Evolutionary conservation across 1,140 invertebrate species (phyloP).

Genomic region (Drosophila seguyi): DNA sequence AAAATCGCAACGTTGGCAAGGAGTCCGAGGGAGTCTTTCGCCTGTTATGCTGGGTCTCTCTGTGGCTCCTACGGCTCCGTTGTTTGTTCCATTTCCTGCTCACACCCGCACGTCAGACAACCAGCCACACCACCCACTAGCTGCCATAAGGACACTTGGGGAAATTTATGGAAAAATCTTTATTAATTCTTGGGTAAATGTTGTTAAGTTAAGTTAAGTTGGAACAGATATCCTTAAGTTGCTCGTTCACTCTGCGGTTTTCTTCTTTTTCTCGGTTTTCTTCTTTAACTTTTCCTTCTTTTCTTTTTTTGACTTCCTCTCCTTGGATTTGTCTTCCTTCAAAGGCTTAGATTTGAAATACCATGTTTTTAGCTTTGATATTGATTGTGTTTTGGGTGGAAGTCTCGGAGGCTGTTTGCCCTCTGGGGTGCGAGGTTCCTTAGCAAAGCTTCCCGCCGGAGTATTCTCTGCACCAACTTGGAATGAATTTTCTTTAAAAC

Average conservation of each 20-base stretch:
- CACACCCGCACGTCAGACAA: slow-evolving; percentile 35
- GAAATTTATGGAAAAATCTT: background rate
- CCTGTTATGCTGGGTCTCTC: slow-evolving; percentile 46
- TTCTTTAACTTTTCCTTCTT: no score
- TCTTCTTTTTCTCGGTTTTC: no score
- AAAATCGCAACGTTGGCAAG: slow-evolving; percentile 55
- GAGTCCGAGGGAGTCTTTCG: slow-evolving; percentile 15
- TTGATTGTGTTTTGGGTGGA: background rate
- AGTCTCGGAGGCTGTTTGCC: background rate
- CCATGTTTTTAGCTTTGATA: no score
- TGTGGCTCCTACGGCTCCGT: slow-evolving; percentile 24
- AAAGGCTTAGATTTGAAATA: no score
- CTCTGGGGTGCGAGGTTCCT: background rate
- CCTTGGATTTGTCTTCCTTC: no score
- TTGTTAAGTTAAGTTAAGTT: background rate
- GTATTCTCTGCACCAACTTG: background rate
- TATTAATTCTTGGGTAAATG: background rate
- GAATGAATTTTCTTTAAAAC: background rate
- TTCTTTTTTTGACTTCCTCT: no score
- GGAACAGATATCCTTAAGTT: background rate
- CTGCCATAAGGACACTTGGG: background rate
- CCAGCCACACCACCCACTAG: background rate
- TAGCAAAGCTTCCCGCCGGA: background rate
- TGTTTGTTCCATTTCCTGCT: slow-evolving; percentile 78
- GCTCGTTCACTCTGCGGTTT: background rate